Evolutionary conservation across 2,797 vertebrate species (phyloP).

Genomic region (Nyctibius grandis): DNA sequence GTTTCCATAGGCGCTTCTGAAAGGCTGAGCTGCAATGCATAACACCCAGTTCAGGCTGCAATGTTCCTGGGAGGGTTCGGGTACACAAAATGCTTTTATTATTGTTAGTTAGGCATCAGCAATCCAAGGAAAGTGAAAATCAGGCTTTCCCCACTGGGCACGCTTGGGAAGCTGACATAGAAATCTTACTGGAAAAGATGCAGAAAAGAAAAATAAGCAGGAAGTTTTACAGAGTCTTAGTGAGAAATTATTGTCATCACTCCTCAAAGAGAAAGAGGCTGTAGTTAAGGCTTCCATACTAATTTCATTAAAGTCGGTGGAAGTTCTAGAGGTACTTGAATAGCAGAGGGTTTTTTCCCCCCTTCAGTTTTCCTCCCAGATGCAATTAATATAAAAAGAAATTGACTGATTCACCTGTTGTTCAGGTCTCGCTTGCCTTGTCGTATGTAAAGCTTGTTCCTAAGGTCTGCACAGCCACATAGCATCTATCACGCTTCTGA

Average conservation of each 20-base stretch:
- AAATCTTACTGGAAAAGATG: neutral
- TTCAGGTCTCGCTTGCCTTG: neutral
- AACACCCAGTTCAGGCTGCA: neutral
- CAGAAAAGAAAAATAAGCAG: conserved; percentile 17
- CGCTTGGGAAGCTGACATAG: neutral
- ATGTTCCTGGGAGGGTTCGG: neutral
- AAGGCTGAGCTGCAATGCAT: neutral
- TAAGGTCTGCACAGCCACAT: neutral
- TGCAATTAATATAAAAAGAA: conserved; percentile 33
- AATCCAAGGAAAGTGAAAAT: conserved; percentile 9
- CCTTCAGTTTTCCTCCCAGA: conserved; percentile 3
- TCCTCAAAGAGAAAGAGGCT: neutral
- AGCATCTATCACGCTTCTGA: conserved; percentile 3
- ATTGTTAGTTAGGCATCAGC: conserved; percentile 37
- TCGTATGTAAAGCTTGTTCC: neutral
- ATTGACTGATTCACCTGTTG: conserved; percentile 24
- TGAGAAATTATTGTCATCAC: neutral
- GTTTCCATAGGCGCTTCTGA: neutral
- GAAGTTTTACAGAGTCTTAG: neutral
- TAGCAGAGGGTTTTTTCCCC: neutral
- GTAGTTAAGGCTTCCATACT: neutral
- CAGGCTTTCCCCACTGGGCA: neutral
- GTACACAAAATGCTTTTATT: conserved; percentile 30
- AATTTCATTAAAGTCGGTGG: neutral
- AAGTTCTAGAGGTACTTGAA: neutral